These are phyloP conservation scores for Tetropium fuscum DNA, from an alignment of 2,888 invertebrate species.

Conservation along the genomic window DNA sequence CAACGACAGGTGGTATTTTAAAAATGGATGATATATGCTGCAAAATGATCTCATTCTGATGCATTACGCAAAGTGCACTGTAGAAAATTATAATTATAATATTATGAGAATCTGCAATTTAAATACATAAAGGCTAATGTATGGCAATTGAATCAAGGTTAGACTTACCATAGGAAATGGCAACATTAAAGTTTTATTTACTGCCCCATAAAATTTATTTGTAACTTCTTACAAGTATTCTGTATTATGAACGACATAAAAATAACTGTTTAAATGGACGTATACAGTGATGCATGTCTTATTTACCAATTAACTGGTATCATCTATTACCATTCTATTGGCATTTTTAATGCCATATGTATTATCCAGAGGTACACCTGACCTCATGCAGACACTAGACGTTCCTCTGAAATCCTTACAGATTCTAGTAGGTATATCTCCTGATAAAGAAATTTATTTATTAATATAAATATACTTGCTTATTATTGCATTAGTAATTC, in stretches of 20 bases:
- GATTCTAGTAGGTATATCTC: too few relatives aligned
- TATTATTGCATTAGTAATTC: too few relatives aligned
- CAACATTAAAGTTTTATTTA: slow-evolving; percentile 39
- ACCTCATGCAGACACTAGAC: slow-evolving; percentile 25
- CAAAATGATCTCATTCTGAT: slow-evolving; percentile 17
- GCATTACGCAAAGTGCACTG: background rate
- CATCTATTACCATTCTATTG: slow-evolving; percentile 41
- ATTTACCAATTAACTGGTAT: slow-evolving; percentile 41
- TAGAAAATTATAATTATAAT: slow-evolving; percentile 8
- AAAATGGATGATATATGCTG: too few relatives aligned
- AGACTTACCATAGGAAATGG: slow-evolving; percentile 32
- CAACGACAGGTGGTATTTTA: too few relatives aligned
- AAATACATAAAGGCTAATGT: slow-evolving; percentile 24
- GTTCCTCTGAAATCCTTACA: slow-evolving; percentile 15
- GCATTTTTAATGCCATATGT: slow-evolving; percentile 39
- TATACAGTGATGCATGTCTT: slow-evolving; percentile 43
- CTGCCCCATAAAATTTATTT: slow-evolving; percentile 38
- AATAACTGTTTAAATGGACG: slow-evolving; percentile 34
- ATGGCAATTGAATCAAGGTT: slow-evolving; percentile 36
- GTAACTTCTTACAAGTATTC: slow-evolving; percentile 30
- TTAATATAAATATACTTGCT: too few relatives aligned
- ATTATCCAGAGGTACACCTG: slow-evolving; percentile 38
- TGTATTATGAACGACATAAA: slow-evolving; percentile 37
- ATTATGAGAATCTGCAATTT: slow-evolving; percentile 21
- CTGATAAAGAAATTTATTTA: too few relatives aligned